Conservation (phyloP, 1,140 invertebrate genomes). For the Pachyrhynchus sulphureomaculatus region DNA sequence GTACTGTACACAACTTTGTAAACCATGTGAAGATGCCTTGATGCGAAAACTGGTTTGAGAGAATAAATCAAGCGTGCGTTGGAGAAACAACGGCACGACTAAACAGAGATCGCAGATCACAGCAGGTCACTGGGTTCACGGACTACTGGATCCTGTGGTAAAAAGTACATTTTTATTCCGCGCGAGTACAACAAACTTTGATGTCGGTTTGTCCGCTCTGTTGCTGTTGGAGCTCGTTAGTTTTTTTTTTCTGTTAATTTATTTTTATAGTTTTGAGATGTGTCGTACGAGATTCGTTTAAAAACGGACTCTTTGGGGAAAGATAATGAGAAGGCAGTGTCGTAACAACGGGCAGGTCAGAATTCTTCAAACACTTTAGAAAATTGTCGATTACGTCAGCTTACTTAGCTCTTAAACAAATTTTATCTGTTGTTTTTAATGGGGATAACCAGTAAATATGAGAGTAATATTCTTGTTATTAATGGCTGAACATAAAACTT, state of each 20-base stretch:
- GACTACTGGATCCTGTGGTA: constrained; percentile 42
- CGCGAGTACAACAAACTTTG: constrained; percentile 30
- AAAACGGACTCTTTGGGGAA: background rate
- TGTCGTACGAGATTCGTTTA: constrained; percentile 4
- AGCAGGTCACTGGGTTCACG: constrained; percentile 43
- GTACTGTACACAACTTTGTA: too few species aligned
- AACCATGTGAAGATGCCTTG: constrained; percentile 8
- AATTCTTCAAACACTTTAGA: too few species aligned
- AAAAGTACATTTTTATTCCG: constrained; percentile 42
- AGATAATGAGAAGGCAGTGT: too few species aligned
- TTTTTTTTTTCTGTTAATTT: constrained; percentile 29
- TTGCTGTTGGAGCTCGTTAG: constrained; percentile 19
- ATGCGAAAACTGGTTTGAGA: constrained; percentile 38
- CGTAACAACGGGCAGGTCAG: too few species aligned
- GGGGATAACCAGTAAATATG: too few species aligned
- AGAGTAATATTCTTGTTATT: too few species aligned
- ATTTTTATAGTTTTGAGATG: constrained; percentile 21
- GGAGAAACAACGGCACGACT: constrained; percentile 41
- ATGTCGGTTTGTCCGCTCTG: constrained; percentile 24
- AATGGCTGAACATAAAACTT: too few species aligned
- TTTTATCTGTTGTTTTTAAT: too few species aligned
- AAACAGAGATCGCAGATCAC: constrained; percentile 37
- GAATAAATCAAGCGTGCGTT: constrained; percentile 39
- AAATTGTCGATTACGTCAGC: too few species aligned
- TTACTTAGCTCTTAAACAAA: too few species aligned